phyloP scores from a whole-genome alignment of 1,140 invertebrate species.

The Zaprionus inermis region DNA sequence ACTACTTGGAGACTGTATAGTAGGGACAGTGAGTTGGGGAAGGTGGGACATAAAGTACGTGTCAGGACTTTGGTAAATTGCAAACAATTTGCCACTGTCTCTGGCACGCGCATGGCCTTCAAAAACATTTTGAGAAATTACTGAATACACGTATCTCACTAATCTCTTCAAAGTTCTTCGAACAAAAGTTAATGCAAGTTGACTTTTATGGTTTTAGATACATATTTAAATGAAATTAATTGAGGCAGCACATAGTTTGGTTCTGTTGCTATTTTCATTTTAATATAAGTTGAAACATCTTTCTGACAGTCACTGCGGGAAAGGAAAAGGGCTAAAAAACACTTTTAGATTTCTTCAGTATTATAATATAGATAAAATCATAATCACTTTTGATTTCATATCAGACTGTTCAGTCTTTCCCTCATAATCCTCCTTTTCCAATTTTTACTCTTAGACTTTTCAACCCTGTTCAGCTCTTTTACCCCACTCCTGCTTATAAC shows the following conservation, averaged over 20 bases:
- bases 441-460: not conserved
- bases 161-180: conserved; percentile 12
- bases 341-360: too few species aligned
- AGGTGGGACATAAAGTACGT: conserved; percentile 35
- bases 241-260: not conserved
- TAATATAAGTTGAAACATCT: too few species aligned
- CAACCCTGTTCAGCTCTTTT: not conserved
- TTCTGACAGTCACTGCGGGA: too few species aligned
- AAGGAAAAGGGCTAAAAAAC: too few species aligned
- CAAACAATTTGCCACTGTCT: conserved; percentile 38
- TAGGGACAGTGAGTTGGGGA: too few species aligned
- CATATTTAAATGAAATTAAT: not conserved
- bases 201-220: conserved; percentile 5
- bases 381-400: too few species aligned
- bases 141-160: not conserved
- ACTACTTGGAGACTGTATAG: not conserved
- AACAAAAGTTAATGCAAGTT: not conserved
- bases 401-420: too few species aligned
- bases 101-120: not conserved
- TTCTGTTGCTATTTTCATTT: too few species aligned
- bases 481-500: too few species aligned
- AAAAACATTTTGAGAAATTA: conserved; percentile 16
- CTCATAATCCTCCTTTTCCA: too few species aligned
- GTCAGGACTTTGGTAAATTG: conserved; percentile 48
- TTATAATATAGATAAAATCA: too few species aligned